phyloP scores from a whole-genome alignment of 2,797 vertebrate species.

The Enteromius paludinosus region DNA sequence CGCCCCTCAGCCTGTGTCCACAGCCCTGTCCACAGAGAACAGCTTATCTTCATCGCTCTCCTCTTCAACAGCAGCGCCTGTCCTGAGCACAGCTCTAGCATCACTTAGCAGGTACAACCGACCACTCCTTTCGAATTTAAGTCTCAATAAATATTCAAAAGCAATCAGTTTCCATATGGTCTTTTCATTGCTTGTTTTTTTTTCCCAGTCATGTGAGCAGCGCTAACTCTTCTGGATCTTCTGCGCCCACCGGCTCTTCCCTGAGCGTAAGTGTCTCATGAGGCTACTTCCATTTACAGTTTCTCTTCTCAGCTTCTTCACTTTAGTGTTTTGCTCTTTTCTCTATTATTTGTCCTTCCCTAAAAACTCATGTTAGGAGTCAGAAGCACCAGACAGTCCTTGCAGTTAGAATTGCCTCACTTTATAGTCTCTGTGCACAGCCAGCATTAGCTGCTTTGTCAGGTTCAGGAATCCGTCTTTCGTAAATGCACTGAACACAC shows the following conservation, averaged over 20 bases:
- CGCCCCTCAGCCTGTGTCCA: slow-evolving; percentile 82
- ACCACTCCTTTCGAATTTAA: neutral
- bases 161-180: neutral
- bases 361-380: too few species aligned
- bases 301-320: neutral
- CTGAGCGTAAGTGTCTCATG: slow-evolving; percentile 81
- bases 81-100: slow-evolving; percentile 81
- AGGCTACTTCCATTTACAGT: neutral
- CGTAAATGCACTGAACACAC: too few species aligned
- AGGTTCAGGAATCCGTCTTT: too few species aligned
- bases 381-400: too few species aligned
- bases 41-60: slow-evolving; percentile 76
- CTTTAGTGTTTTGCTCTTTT: neutral
- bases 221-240: slow-evolving; percentile 80
- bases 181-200: neutral
- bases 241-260: slow-evolving; percentile 78
- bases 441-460: too few species aligned
- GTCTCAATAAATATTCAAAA: neutral
- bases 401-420: too few species aligned
- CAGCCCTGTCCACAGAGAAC: slow-evolving; percentile 80
- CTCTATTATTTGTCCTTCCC: neutral
- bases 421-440: too few species aligned
- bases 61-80: slow-evolving; percentile 80
- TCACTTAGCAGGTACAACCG: slow-evolving; percentile 86
- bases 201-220: slow-evolving; percentile 81